Evolutionary conservation across 2,888 invertebrate genomes (phyloP).

Genomic region (Cenopis cana): DNA sequence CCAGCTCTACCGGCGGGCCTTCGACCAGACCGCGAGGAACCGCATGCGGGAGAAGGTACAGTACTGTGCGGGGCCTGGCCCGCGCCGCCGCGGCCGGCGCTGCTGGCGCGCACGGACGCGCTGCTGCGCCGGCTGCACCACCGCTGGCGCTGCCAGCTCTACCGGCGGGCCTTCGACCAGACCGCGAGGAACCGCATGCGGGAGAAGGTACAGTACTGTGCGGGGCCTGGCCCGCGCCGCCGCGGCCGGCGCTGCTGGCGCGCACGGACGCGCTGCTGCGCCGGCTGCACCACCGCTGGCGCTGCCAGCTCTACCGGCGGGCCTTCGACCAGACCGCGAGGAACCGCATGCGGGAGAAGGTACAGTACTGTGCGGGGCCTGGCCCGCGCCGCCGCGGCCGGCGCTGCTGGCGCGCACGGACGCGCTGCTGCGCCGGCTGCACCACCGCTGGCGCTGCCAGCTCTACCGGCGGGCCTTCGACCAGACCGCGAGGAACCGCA

Average conservation of each 20-base stretch:
- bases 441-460: conserved; percentile 95
- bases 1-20: conserved; percentile 90
- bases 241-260: conserved; percentile 84
- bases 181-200: conserved; percentile 94
- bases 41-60: conserved; percentile 95
- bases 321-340: conserved; percentile 93
- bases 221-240: conserved; percentile 90
- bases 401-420: conserved; percentile 88
- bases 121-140: conserved; percentile 91
- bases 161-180: conserved; percentile 92
- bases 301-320: conserved; percentile 92
- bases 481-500: conserved; percentile 92
- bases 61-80: conserved; percentile 93
- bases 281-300: conserved; percentile 93
- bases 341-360: conserved; percentile 96
- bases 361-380: conserved; percentile 89
- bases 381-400: conserved; percentile 88
- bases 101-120: conserved; percentile 88
- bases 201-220: conserved; percentile 93
- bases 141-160: conserved; percentile 94
- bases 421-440: conserved; percentile 88
- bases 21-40: conserved; percentile 93
- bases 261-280: conserved; percentile 90
- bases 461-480: conserved; percentile 92
- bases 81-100: conserved; percentile 83